phyloP scores from a whole-genome alignment of 2,888 invertebrate genomes.

The Cerceris ruficornis region DNA sequence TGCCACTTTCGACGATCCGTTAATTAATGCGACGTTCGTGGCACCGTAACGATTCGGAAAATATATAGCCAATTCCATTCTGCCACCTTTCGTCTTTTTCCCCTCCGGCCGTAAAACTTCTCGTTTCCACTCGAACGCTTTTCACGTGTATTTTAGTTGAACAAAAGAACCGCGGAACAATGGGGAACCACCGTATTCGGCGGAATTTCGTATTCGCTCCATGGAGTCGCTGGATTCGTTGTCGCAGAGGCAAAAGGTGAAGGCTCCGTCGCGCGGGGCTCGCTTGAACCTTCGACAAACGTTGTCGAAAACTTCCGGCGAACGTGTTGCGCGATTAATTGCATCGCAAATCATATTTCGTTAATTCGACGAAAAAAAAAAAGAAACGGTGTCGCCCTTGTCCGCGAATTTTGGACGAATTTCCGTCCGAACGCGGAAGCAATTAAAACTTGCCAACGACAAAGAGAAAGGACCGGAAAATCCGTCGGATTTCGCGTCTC shows the following conservation, averaged over 20 bases:
- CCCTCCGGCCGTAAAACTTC: conserved; percentile 31
- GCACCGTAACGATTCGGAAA: conserved; percentile 31
- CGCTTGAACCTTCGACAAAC: too few relatives aligned
- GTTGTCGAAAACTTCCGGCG: too few relatives aligned
- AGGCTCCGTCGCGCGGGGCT: neutral
- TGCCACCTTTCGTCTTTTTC: conserved; percentile 8
- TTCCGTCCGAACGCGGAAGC: too few relatives aligned
- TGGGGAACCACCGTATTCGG: conserved; percentile 26
- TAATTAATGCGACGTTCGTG: conserved; percentile 46
- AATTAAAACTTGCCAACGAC: too few relatives aligned
- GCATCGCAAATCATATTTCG: too few relatives aligned
- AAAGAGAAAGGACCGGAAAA: too few relatives aligned
- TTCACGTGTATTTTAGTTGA: conserved; percentile 32
- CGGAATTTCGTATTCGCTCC: conserved; percentile 24
- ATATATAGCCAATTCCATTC: conserved; percentile 30
- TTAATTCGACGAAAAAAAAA: too few relatives aligned
- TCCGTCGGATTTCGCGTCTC: too few relatives aligned
- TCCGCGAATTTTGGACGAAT: too few relatives aligned
- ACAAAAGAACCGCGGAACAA: conserved; percentile 37
- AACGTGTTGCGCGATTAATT: too few relatives aligned
- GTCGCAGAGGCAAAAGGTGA: neutral
- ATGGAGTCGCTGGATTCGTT: conserved; percentile 24
- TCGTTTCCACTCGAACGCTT: conserved; percentile 36
- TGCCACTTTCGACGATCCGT: conserved; percentile 11
- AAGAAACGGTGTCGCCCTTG: too few relatives aligned